Evolutionary conservation across 2,888 invertebrate species (phyloP).

Genomic region (Drosophila atroscutellata): DNA sequence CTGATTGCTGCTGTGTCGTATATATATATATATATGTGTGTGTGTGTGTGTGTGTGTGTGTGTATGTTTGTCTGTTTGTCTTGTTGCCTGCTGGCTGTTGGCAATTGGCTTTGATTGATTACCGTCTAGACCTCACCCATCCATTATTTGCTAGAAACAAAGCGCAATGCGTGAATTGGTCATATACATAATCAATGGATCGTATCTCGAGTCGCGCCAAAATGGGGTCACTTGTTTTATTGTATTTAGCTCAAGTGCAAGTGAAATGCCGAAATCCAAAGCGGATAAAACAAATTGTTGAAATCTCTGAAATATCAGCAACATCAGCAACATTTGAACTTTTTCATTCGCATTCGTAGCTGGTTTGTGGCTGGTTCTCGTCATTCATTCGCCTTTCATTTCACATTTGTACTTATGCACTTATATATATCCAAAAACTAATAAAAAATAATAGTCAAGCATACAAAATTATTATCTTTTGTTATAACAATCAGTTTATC

Average conservation of each 20-base stretch:
- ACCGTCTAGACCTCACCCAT: conserved; percentile 58
- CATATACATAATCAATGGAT: conserved; percentile 39
- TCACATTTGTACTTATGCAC: conserved; percentile 1
- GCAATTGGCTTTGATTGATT: conserved; percentile 67
- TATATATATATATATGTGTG: background rate
- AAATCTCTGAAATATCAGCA: background rate
- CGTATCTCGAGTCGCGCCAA: conserved; percentile 4
- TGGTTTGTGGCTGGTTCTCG: conserved; percentile 17
- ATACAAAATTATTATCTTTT: background rate
- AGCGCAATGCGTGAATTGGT: conserved; percentile 48
- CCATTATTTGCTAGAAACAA: conserved; percentile 53
- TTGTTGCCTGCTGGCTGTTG: conserved; percentile 26
- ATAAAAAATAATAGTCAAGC: background rate
- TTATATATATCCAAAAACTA: background rate
- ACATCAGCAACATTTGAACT: conserved; percentile 52
- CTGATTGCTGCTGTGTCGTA: conserved; percentile 17
- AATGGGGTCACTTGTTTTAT: conserved; percentile 63
- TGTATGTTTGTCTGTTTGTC: conserved; percentile 2
- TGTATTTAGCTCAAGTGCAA: conserved; percentile 69
- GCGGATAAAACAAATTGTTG: background rate
- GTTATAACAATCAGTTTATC: background rate
- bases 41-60: background rate
- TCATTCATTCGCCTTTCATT: conserved; percentile 1
- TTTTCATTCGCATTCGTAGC: conserved; percentile 26
- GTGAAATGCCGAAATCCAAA: conserved; percentile 40